These are phyloP conservation scores for Papilio helenus DNA, from an alignment of 1,140 invertebrate genomes.

Conservation along the genomic window DNA sequence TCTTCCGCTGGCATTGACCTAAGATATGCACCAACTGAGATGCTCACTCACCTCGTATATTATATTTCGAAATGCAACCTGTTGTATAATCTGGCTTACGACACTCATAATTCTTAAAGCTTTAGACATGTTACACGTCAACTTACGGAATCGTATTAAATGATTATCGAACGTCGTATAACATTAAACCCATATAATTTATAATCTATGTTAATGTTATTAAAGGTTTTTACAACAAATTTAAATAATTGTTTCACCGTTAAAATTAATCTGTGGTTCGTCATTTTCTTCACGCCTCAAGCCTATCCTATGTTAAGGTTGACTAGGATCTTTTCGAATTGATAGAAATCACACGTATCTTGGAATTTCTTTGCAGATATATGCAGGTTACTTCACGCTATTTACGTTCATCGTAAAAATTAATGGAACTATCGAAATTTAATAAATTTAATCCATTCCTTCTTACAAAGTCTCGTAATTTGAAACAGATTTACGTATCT, in stretches of 20 bases:
- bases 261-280: too few species aligned
- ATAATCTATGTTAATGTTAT: background rate
- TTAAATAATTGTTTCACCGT: too few species aligned
- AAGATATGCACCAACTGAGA: constrained; percentile 39
- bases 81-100: constrained; percentile 23
- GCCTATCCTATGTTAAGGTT: too few species aligned
- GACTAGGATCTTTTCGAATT: too few species aligned
- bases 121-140: background rate
- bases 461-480: background rate
- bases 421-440: background rate
- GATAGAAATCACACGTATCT: too few species aligned
- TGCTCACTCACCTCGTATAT: constrained; percentile 23
- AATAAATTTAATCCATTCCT: background rate
- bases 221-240: background rate
- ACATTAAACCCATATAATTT: background rate
- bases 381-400: too few species aligned
- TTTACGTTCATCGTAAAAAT: too few species aligned
- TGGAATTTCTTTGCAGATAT: too few species aligned
- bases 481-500: background rate
- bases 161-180: background rate
- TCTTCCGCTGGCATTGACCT: constrained; percentile 70
- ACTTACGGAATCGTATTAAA: constrained; percentile 7
- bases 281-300: too few species aligned
- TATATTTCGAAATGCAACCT: constrained; percentile 25
- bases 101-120: background rate